Percentiles rank a stretch among this genome's conserved stretches.
Conservation (phyloP, 1,140 invertebrate species). For the Apis dorsata region DNA sequence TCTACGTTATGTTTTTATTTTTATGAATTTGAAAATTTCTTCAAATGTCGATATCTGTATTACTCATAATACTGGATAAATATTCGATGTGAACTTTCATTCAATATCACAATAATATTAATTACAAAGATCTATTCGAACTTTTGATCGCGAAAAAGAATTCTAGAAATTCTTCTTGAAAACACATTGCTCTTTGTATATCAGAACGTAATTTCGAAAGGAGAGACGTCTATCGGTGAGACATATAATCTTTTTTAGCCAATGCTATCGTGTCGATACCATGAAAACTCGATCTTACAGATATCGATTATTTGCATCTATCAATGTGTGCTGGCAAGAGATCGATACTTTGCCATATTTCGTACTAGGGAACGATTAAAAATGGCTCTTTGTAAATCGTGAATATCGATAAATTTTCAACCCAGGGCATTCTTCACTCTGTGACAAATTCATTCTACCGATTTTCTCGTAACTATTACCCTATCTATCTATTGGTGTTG, state of each 20-base stretch:
- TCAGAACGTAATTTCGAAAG: constrained; percentile 47
- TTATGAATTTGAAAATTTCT: too few species aligned
- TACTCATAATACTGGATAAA: too few species aligned
- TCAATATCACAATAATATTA: too few species aligned
- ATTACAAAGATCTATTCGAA: background rate
- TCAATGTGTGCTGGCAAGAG: constrained; percentile 12
- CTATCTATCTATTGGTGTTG: background rate
- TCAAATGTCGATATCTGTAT: too few species aligned
- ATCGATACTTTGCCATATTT: constrained; percentile 23
- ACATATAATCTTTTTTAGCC: constrained; percentile 60
- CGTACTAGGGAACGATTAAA: constrained; percentile 29
- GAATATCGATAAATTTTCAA: constrained; percentile 5
- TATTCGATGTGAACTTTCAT: too few species aligned
- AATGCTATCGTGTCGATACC: constrained; percentile 56
- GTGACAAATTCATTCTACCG: constrained; percentile 26
- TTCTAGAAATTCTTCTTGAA: constrained; percentile 15
- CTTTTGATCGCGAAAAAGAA: constrained; percentile 20
- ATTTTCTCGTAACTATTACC: constrained; percentile 3
- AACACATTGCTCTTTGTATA: constrained; percentile 15
- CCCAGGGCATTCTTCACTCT: background rate
- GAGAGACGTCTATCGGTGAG: constrained; percentile 37
- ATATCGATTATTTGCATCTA: constrained; percentile 36
- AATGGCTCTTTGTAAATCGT: background rate
- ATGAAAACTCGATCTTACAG: background rate
- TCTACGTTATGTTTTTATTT: too few species aligned